Conservation (phyloP, 2,113 vertebrate species). For the Triplophysa tibetana region DNA sequence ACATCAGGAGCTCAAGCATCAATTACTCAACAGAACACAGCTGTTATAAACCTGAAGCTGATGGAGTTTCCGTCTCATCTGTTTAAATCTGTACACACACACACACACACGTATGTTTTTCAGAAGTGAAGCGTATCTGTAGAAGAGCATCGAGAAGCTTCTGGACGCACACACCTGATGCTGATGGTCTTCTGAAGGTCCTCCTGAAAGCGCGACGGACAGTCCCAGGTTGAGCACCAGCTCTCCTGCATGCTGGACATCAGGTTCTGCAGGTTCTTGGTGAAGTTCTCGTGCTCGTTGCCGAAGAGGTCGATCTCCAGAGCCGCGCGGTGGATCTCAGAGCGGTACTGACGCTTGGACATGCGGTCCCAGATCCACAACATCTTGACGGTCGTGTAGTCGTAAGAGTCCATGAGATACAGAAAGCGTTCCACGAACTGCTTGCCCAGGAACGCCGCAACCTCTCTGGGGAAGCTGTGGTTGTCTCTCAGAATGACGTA, state of each 20-base stretch:
- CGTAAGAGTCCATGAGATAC: slow-evolving; percentile 86
- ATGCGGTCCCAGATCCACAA: slow-evolving; percentile 91
- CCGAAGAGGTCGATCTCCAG: slow-evolving; percentile 88
- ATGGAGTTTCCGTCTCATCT: background rate
- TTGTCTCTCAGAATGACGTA: slow-evolving; percentile 89
- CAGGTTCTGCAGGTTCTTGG: slow-evolving; percentile 84
- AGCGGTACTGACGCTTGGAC: slow-evolving; percentile 86
- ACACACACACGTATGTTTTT: background rate
- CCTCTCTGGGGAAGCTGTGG: slow-evolving; percentile 78
- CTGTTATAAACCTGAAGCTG: background rate
- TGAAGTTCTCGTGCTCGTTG: slow-evolving; percentile 89
- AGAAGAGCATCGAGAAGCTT: no score
- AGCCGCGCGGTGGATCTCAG: slow-evolving; percentile 78
- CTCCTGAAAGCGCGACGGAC: slow-evolving; percentile 79
- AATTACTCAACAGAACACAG: background rate
- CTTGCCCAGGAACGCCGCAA: slow-evolving; percentile 82
- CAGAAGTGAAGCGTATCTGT: no score
- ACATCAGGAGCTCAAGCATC: background rate
- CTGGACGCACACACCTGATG: slow-evolving; percentile 72
- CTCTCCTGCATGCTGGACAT: slow-evolving; percentile 87
- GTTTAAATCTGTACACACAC: background rate
- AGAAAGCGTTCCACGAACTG: slow-evolving; percentile 86
- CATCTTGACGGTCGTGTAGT: slow-evolving; percentile 88
- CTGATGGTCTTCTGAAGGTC: slow-evolving; percentile 78
- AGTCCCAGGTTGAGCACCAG: slow-evolving; percentile 80